Conservation (phyloP, 2,888 invertebrate genomes). For the Unio delphinus region DNA sequence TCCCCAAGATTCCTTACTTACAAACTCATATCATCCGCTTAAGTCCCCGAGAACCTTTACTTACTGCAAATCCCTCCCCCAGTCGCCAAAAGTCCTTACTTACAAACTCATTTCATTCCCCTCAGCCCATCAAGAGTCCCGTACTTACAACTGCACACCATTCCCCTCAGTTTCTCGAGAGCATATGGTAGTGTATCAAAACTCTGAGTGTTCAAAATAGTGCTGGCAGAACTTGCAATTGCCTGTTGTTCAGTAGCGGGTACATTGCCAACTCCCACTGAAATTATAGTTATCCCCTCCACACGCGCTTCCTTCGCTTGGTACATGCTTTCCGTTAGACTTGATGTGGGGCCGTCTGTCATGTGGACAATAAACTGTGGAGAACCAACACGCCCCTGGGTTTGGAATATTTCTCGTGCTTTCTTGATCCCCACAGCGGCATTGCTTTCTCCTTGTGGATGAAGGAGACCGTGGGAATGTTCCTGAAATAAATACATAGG, state of each 20-base stretch:
- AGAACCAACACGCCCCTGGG: constrained; percentile 36
- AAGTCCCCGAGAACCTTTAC: too few species aligned
- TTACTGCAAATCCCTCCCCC: too few species aligned
- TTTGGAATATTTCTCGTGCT: constrained; percentile 38
- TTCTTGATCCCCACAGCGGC: constrained; percentile 37
- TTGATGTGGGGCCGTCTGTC: constrained; percentile 42
- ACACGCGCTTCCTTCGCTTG: constrained; percentile 9
- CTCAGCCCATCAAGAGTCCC: too few species aligned
- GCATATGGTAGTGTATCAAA: too few species aligned
- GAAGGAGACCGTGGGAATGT: constrained; percentile 25
- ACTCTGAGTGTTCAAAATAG: too few species aligned
- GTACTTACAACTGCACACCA: constrained; percentile 49
- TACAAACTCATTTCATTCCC: too few species aligned
- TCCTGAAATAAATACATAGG: constrained; percentile 10
- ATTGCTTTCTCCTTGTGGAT: constrained; percentile 34
- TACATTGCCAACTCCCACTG: constrained; percentile 54
- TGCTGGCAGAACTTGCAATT: constrained; percentile 28
- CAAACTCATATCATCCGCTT: too few species aligned
- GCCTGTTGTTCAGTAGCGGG: constrained; percentile 39
- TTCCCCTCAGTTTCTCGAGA: constrained; percentile 27
- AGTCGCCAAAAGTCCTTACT: too few species aligned
- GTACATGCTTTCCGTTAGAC: constrained; percentile 27
- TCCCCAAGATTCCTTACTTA: too few species aligned
- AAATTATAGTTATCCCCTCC: constrained; percentile 45
- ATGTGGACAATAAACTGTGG: constrained; percentile 36